These are phyloP conservation scores for Heliothis virescens DNA, from an alignment of 1,140 invertebrate genomes.

Conservation along the genomic window DNA sequence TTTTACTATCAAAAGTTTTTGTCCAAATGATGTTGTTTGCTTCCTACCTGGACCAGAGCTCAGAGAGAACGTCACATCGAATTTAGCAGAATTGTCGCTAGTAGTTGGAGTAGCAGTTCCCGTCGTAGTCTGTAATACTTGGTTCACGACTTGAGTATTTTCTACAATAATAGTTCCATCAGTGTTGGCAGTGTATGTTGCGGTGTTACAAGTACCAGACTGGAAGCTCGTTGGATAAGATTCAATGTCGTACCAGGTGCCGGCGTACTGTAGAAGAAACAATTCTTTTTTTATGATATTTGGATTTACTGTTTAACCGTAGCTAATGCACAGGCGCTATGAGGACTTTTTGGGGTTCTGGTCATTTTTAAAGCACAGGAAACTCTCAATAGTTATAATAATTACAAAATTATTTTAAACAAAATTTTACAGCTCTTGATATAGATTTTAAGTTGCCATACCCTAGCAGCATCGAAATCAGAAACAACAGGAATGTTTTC, in stretches of 20 bases:
- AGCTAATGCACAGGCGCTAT: background rate
- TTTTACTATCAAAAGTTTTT: no score
- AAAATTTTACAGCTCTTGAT: no score
- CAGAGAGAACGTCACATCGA: conserved; percentile 70
- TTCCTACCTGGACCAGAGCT: conserved; percentile 64
- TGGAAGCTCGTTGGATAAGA: conserved; percentile 76
- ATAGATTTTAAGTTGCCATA: no score
- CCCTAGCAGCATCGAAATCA: conserved; percentile 61
- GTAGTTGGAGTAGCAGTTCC: conserved; percentile 64
- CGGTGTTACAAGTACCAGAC: conserved; percentile 67
- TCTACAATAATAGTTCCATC: conserved; percentile 61
- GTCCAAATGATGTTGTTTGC: no score
- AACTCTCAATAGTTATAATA: no score
- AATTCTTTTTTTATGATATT: conserved; percentile 28
- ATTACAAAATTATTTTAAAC: no score
- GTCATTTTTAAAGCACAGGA: no score
- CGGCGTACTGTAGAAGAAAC: conserved; percentile 67
- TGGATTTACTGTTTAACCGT: no score
- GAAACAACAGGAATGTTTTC: conserved; percentile 60
- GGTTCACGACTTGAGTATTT: conserved; percentile 72
- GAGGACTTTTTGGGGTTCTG: background rate
- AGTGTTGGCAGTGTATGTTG: conserved; percentile 58
- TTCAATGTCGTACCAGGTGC: conserved; percentile 76
- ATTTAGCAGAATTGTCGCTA: conserved; percentile 64
- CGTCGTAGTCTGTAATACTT: conserved; percentile 59